Base-by-base conservation (phyloP, 1,140 invertebrate species). In the Neoseiulus cucumeris region DNA sequence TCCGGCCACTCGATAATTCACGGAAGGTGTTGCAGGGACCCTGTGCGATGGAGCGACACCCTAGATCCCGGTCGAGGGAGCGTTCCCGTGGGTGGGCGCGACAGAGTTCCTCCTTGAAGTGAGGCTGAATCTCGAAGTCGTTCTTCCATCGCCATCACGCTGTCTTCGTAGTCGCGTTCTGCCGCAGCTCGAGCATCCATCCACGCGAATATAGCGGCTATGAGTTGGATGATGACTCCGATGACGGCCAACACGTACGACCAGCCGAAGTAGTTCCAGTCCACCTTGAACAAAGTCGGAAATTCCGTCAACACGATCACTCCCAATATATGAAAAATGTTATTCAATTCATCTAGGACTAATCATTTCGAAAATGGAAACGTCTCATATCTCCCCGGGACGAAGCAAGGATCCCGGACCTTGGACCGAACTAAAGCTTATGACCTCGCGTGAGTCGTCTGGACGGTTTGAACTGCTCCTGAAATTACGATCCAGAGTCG, bases 231-330 rank as follows among this genome's bases (percentile, higher is more conserved):
- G 22, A 59, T 59, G 51, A 59, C 51, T 17, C 51, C 51, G 51
- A 59, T 20, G 22, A 59, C 22, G 17, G 51, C 51, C 14, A 59
- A 9, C 4, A 59, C 33, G 51, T 59, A 59, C 51, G 51, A 59
- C 51, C 51, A 59, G 14, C 51, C 51, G 51, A 59, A 59, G 33
- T 59, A 59, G 51, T 59, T 59, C 51, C 51, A 59, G 22, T 59
- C 51, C 25, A 59, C 51, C 51, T 59, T 39, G 33, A 39, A 39
- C 4, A 39, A 39, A n/a, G n/a, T n/a, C n/a, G n/a, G n/a, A n/a
- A n/a, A n/a, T n/a, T n/a, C n/a, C n/a, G n/a, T n/a, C n/a, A n/a
- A n/a, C n/a, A n/a, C n/a, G n/a, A n/a, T n/a, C n/a, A n/a, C n/a
- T n/a, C n/a, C n/a, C n/a, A n/a, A n/a, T n/a, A n/a, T n/a, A n/a